A percentile compares a stretch with the other conserved stretches of the same genome.
These are phyloP conservation scores for Spilogale gracilis DNA, from an alignment of 2,113 vertebrate genomes.

Conservation along the genomic window DNA sequence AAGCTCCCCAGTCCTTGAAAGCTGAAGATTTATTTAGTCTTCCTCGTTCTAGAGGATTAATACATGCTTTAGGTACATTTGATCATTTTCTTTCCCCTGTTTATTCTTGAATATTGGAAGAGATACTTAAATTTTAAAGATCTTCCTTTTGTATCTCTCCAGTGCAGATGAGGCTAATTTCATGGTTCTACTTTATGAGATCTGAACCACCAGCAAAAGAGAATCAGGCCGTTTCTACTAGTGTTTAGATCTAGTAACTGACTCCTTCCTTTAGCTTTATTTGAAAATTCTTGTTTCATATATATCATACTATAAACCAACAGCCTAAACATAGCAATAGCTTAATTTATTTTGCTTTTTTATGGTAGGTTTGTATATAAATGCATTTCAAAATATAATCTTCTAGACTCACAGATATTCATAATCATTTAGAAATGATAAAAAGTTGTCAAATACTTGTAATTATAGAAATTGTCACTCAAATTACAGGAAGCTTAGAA, in stretches of 20 bases:
- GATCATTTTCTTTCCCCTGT: neutral
- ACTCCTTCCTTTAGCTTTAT: constrained; percentile 64
- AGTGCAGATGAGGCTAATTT: neutral
- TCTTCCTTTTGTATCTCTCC: constrained; percentile 16
- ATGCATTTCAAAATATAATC: constrained; percentile 80
- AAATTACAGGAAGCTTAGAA: constrained; percentile 82
- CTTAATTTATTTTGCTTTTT: constrained; percentile 82
- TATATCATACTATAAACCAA: constrained; percentile 67
- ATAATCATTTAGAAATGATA: constrained; percentile 82
- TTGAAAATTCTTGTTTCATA: constrained; percentile 74
- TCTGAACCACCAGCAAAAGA: constrained; percentile 49
- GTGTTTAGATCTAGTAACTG: constrained; percentile 55
- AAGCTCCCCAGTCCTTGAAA: neutral
- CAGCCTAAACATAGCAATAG: constrained; percentile 76
- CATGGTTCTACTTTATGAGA: constrained; percentile 25
- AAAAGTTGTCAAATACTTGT: constrained; percentile 84
- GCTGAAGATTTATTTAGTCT: constrained; percentile 23
- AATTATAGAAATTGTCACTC: constrained; percentile 84
- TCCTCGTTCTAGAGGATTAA: neutral
- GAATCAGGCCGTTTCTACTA: constrained; percentile 39
- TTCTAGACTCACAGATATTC: constrained; percentile 77
- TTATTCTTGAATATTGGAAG: constrained; percentile 8
- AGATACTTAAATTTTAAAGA: constrained; percentile 6
- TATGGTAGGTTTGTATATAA: constrained; percentile 80
- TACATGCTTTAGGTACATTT: neutral